phyloP scores from a whole-genome alignment of 1,140 invertebrate genomes.

The Drosophila miranda region DNA sequence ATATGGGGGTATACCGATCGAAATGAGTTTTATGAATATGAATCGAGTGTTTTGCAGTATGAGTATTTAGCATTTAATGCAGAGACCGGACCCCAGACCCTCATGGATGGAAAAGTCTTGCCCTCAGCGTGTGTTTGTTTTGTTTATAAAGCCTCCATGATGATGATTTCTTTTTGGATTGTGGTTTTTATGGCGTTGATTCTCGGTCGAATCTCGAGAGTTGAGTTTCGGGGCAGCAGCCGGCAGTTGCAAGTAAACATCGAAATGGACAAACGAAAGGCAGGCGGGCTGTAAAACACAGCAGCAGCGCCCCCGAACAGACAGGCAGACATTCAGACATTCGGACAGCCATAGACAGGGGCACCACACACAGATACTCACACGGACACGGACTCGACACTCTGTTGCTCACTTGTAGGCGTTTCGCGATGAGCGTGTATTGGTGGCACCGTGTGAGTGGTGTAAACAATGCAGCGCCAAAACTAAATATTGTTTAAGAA shows the following conservation, averaged over 20 bases:
- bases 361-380: constrained; percentile 1
- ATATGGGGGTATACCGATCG: neutral
- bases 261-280: constrained; percentile 50
- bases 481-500: constrained; percentile 81
- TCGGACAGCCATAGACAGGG: constrained; percentile 3
- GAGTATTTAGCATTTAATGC: constrained; percentile 67
- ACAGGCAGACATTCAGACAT: constrained; percentile 16
- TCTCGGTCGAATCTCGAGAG: constrained; percentile 26
- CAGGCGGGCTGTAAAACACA: constrained; percentile 38
- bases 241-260: constrained; percentile 61
- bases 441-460: constrained; percentile 23
- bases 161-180: constrained; percentile 30
- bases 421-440: constrained; percentile 3
- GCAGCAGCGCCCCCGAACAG: constrained; percentile 24
- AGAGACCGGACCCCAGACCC: constrained; percentile 24
- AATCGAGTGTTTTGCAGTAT: constrained; percentile 17
- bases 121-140: constrained; percentile 64
- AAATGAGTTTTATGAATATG: constrained; percentile 18
- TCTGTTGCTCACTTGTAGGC: constrained; percentile 53
- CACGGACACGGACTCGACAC: constrained; percentile 10
- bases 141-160: constrained; percentile 74
- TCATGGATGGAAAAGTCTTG: constrained; percentile 7
- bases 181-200: constrained; percentile 64
- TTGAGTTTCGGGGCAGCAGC: constrained; percentile 10
- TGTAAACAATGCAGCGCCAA: constrained; percentile 76